phyloP scores from a whole-genome alignment of 2,888 invertebrate genomes.

The Pogonocherus hispidulus region DNA sequence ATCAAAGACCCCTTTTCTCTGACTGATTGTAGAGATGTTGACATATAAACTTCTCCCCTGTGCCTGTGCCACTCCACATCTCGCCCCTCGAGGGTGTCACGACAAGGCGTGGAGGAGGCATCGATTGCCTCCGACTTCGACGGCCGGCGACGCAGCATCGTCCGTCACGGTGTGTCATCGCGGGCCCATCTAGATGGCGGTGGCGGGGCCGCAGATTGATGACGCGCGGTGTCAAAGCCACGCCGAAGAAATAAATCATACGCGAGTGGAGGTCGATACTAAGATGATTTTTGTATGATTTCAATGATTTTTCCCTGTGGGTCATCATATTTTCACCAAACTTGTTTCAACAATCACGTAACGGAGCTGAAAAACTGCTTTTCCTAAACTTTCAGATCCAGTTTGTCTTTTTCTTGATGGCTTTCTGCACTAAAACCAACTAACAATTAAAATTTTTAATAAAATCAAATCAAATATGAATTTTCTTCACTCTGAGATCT shows the following conservation, averaged over 20 bases:
- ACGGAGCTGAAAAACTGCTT: no score
- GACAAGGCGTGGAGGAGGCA: slow-evolving; percentile 53
- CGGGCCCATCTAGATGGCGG: slow-evolving; percentile 59
- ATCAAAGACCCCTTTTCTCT: slow-evolving; percentile 33
- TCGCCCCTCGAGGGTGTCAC: slow-evolving; percentile 56
- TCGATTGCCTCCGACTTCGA: slow-evolving; percentile 56
- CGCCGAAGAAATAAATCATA: slow-evolving; percentile 63
- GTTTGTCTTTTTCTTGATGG: no score
- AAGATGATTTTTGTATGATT: neutral
- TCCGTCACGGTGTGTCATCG: slow-evolving; percentile 62
- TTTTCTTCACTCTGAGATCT: no score
- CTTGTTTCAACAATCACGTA: no score
- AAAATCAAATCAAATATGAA: no score
- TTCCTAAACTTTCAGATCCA: no score
- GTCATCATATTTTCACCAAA: no score
- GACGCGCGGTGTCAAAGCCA: slow-evolving; percentile 62
- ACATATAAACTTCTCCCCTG: slow-evolving; percentile 50
- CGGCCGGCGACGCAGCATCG: slow-evolving; percentile 57
- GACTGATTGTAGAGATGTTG: slow-evolving; percentile 37
- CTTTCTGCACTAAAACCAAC: no score
- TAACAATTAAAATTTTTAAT: no score
- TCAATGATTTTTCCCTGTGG: no score
- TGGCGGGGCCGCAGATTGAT: slow-evolving; percentile 63
- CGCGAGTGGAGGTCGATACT: neutral
- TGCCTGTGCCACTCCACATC: slow-evolving; percentile 51